A percentile compares a stretch with the other conserved stretches of the same genome.
Evolutionary conservation across 92 coral and sea anemone species (phyloP).

Genomic region (Parazoanthus atlanticus): DNA sequence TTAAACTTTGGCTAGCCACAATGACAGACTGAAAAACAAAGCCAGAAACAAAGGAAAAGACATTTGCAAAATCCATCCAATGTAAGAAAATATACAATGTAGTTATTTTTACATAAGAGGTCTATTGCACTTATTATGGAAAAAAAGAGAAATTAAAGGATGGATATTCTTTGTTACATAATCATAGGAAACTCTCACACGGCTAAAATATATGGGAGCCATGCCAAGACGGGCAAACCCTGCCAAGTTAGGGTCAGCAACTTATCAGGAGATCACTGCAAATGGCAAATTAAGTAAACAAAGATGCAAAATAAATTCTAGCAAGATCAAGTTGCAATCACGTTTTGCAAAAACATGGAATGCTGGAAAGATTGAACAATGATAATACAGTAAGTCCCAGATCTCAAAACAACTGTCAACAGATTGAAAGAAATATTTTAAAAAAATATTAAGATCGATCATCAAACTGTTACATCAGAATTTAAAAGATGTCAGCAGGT

Average conservation of each 20-base stretch:
- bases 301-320: neutral
- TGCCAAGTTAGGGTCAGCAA: neutral
- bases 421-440: neutral
- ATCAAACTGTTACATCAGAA: neutral
- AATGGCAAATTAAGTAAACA: constrained; percentile 10
- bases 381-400: neutral
- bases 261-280: constrained; percentile 9
- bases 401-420: neutral
- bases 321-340: constrained; percentile 12
- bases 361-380: neutral
- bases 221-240: neutral
- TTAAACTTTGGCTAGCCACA: constrained; percentile 11
- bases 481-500: neutral
- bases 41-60: neutral
- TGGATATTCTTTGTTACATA: neutral
- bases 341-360: constrained; percentile 2
- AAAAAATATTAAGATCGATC: neutral
- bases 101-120: neutral
- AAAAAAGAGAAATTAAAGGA: neutral
- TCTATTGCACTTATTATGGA: neutral
- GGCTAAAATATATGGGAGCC: neutral
- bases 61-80: constrained; percentile 9
- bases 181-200: neutral
- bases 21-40: constrained; percentile 4
- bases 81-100: neutral